phyloP scores from a whole-genome alignment of 1,140 invertebrate species.

The Holcopasites calliopsidis region DNA sequence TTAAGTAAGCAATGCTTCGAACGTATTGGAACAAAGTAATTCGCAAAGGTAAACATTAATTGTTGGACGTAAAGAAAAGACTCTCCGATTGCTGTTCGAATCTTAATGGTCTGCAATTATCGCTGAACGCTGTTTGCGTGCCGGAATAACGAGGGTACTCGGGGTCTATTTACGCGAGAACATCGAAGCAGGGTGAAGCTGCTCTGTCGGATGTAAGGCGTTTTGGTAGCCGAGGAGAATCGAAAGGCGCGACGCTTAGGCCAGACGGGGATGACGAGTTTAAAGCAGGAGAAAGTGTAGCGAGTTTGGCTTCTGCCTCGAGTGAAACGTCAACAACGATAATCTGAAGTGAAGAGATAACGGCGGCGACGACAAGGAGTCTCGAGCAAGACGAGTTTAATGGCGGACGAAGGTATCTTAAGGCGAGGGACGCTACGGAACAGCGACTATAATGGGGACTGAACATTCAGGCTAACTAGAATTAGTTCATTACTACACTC shows the following conservation, averaged over 20 bases:
- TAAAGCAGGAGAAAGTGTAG: not conserved
- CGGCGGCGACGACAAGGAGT: not conserved
- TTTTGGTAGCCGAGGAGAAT: not conserved
- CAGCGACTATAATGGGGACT: not conserved
- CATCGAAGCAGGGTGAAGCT: not conserved
- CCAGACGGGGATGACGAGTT: constrained; percentile 7
- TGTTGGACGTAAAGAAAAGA: no score
- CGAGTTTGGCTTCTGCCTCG: constrained; percentile 3
- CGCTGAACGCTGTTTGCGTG: no score
- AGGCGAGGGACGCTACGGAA: not conserved
- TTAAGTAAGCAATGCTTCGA: no score
- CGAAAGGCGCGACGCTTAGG: not conserved
- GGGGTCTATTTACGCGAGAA: no score
- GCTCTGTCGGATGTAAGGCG: not conserved
- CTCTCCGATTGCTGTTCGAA: no score
- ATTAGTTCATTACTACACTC: not conserved
- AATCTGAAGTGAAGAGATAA: constrained; percentile 16
- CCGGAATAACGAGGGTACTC: no score
- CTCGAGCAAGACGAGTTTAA: constrained; percentile 4
- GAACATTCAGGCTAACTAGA: not conserved
- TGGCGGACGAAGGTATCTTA: not conserved
- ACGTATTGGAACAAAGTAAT: no score
- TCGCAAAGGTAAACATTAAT: no score
- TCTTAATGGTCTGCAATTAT: no score
- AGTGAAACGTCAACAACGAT: constrained; percentile 29